Evolutionary conservation across 2,797 vertebrate species (phyloP), one percentile per base, ranked within the genome.

Genomic region (Rhabdophis nuchalis): DNA sequence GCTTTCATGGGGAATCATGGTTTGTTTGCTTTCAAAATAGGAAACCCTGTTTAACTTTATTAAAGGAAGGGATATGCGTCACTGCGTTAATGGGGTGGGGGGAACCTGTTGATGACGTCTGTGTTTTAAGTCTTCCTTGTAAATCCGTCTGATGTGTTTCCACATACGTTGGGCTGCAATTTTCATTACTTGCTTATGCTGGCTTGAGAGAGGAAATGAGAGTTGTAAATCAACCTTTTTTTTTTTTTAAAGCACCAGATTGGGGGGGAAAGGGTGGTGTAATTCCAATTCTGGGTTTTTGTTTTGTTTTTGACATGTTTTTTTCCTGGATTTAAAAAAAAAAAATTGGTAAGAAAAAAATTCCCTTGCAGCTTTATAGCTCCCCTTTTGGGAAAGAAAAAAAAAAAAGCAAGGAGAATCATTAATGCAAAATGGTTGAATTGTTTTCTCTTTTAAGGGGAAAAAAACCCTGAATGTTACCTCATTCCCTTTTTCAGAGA

Each of bases 401-500:
- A 94, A 88, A 87, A 61, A 27, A 60, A 91, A 36, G 7, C 27
- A 41, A 85, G 32, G 32, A 88, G 46, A 88, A 96, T 95, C 96
- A 95, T 96, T 96, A 94, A 96, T 46, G 72, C 72, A 25, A 25
- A 12, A 82, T 25, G 72, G 36, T 82, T 82, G 72, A 82, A 46
- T 46, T 82, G 32, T 77, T 20, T 41, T 46, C 10, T 46, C 41
- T 82, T 46, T 77, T 25, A 46, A 82, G 32, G 2, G 3, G 4
- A 72, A 96, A 11, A 60, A 41, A 96, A 12, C 4, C 95, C 92
- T 93, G 96, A 96, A 92, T 96, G 96, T 96, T 97, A 97, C 96
- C 96, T 97, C 96, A 96, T 95, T 95, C 94, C 96, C 95, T 95
- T 96, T 95, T 96, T 95, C 94, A 96, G 94, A 91, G 92, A 95